Evolutionary conservation across 2,888 invertebrate genomes (phyloP).

Genomic region (Tholera decimalis): DNA sequence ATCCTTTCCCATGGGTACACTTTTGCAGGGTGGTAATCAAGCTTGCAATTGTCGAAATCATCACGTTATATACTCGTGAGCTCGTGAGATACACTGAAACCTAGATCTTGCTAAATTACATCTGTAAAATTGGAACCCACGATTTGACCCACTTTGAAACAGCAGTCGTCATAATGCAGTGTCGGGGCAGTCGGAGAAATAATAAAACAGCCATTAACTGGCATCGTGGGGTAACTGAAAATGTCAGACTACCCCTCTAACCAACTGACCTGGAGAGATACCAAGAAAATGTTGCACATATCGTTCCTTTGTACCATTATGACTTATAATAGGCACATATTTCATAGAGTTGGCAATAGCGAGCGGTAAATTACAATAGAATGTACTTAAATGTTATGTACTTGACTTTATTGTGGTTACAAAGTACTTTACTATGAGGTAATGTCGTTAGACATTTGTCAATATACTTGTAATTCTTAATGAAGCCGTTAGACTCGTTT

Average conservation of each 20-base stretch:
- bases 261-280: slow-evolving; percentile 49
- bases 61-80: slow-evolving; percentile 11
- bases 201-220: slow-evolving; percentile 47
- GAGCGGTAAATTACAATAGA: slow-evolving; percentile 43
- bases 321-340: slow-evolving; percentile 46
- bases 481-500: slow-evolving; percentile 46
- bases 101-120: slow-evolving; percentile 31
- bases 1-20: slow-evolving; percentile 10
- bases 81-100: slow-evolving; percentile 15
- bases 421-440: slow-evolving; percentile 36
- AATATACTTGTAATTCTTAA: slow-evolving; percentile 40
- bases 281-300: slow-evolving; percentile 49
- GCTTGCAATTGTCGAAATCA: slow-evolving; percentile 13
- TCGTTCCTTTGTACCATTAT: slow-evolving; percentile 44
- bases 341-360: slow-evolving; percentile 48
- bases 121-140: slow-evolving; percentile 34
- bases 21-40: slow-evolving; percentile 1
- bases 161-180: slow-evolving; percentile 79
- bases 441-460: slow-evolving; percentile 39
- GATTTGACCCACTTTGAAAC: slow-evolving; percentile 50
- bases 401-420: slow-evolving; percentile 30
- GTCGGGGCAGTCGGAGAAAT: slow-evolving; percentile 48
- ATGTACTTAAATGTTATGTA: slow-evolving; percentile 33
- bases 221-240: slow-evolving; percentile 37
- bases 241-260: slow-evolving; percentile 32